Evolutionary conservation across 2,888 invertebrate genomes (phyloP).

Genomic region (Drosophila ustulata): DNA sequence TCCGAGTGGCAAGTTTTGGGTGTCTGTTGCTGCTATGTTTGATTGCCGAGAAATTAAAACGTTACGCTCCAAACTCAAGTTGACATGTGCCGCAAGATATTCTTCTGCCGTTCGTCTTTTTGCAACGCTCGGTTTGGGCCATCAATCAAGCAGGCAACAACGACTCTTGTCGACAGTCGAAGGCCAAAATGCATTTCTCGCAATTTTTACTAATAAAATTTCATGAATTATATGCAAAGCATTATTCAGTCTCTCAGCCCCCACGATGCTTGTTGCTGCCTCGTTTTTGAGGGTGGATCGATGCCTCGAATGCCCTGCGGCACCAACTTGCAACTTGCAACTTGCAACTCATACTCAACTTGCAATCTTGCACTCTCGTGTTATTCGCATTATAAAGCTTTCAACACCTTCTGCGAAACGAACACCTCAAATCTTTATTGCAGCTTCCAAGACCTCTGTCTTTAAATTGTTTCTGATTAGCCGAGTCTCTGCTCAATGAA

Average conservation of each 20-base stretch:
- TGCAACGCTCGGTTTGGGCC: conserved; percentile 21
- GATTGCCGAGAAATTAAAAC: conserved; percentile 79
- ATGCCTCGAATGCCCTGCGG: conserved; percentile 51
- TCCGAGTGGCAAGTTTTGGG: conserved; percentile 38
- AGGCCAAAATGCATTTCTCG: conserved; percentile 59
- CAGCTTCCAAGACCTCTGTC: conserved; percentile 18
- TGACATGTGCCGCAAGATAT: conserved; percentile 59
- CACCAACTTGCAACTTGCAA: not conserved
- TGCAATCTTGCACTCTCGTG: not conserved
- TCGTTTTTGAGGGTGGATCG: conserved; percentile 20
- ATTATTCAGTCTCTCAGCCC: conserved; percentile 51
- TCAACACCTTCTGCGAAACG: conserved; percentile 67
- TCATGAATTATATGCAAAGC: conserved; percentile 76
- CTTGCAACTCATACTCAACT: not conserved
- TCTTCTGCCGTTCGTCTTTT: conserved; percentile 1
- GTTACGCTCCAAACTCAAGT: conserved; percentile 75
- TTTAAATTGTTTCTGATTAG: conserved; percentile 75
- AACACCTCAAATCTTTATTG: conserved; percentile 59
- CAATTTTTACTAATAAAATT: conserved; percentile 71
- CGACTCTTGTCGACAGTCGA: conserved; percentile 39
- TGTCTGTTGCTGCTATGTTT: conserved; percentile 63
- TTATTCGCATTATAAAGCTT: conserved; percentile 60
- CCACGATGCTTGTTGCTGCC: conserved; percentile 7
- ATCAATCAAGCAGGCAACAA: conserved; percentile 65
- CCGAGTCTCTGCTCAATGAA: conserved; percentile 31